These are phyloP conservation scores for Agelaius phoeniceus DNA, from an alignment of 2,113 vertebrate genomes.

Conservation along the genomic window DNA sequence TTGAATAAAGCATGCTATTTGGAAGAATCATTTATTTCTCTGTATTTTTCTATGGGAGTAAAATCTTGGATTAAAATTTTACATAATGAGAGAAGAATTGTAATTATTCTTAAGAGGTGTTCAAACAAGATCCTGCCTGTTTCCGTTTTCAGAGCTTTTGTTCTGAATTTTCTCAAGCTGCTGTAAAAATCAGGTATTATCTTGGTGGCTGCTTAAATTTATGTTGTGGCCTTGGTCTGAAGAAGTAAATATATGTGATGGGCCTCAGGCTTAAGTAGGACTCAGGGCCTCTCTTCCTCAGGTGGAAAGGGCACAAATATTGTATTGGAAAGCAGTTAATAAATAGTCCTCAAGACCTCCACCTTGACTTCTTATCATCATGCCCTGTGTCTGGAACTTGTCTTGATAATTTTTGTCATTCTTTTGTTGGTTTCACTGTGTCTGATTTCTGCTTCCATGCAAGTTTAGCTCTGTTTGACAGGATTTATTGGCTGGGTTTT, in stretches of 20 bases:
- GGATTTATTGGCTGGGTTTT: neutral
- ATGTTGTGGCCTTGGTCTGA: accelerated
- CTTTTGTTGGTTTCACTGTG: neutral
- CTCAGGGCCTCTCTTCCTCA: accelerated
- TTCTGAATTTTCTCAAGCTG: neutral
- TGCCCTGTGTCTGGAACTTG: accelerated
- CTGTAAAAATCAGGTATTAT: neutral
- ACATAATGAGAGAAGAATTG: neutral
- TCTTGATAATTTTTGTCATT: neutral
- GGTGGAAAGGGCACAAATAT: neutral
- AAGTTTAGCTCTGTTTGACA: neutral
- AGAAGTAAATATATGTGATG: neutral
- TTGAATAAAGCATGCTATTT: neutral
- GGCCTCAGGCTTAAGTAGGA: neutral
- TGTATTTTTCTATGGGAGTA: neutral
- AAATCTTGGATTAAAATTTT: neutral
- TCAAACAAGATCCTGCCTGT: neutral
- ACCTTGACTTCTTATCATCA: neutral
- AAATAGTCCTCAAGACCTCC: neutral
- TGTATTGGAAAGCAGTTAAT: neutral
- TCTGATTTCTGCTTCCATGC: neutral
- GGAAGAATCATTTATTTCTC: neutral
- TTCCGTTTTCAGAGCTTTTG: neutral
- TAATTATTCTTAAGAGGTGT: neutral
- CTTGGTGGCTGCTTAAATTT: neutral